phyloP scores from a whole-genome alignment of 2,797 vertebrate genomes.

The Neomorphus geoffroyi region DNA sequence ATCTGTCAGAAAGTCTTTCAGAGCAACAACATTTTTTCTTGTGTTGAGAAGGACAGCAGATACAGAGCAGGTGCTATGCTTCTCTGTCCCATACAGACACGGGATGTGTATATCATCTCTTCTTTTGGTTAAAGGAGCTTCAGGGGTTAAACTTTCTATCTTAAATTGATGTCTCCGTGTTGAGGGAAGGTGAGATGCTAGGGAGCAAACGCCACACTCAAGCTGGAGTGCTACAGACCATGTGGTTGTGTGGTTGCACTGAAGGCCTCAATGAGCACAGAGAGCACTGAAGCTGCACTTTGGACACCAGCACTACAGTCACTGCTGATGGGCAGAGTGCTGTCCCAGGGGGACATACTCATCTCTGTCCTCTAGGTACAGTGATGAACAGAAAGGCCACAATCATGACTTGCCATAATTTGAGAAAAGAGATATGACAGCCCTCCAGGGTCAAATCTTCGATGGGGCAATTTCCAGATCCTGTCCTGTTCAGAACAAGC shows the following conservation, averaged over 20 bases:
- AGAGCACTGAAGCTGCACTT: neutral
- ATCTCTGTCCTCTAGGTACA: neutral
- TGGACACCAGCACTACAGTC: neutral
- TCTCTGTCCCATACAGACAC: neutral
- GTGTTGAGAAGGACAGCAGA: neutral
- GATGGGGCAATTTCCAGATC: neutral
- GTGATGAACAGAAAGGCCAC: neutral
- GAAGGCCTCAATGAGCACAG: neutral
- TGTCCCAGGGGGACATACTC: neutral
- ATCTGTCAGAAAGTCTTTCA: neutral
- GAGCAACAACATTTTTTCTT: neutral
- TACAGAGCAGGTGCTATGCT: neutral
- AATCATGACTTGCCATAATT: neutral
- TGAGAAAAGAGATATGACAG: neutral
- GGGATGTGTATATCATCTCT: neutral
- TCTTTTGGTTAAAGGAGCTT: neutral
- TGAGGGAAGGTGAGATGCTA: neutral
- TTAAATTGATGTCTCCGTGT: neutral
- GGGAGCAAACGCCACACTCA: neutral
- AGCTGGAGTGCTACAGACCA: neutral
- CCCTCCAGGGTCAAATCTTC: neutral
- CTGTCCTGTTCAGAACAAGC: neutral
- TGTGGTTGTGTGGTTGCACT: neutral
- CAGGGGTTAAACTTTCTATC: neutral
- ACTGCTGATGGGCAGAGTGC: accelerated